A percentile compares a stretch with the other conserved stretches of the same genome.
Conservation (phyloP, 2,113 vertebrate species). For the Climacteris rufus region DNA sequence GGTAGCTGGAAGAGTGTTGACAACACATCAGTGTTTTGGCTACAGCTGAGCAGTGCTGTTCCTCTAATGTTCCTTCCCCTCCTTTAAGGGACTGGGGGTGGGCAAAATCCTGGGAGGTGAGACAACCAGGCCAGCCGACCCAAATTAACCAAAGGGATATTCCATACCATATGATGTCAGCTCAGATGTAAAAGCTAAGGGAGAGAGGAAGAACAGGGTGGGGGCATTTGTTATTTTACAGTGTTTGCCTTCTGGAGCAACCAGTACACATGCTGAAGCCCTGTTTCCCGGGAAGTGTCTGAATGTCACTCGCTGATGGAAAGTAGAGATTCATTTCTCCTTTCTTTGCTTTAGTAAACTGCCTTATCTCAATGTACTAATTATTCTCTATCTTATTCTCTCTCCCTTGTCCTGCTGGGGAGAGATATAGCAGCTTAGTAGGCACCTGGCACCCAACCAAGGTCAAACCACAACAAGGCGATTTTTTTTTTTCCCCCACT, state of each 20-base stretch:
- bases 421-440: fast-evolving
- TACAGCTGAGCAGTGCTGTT: too few relatives aligned
- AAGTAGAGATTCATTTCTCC: not conserved
- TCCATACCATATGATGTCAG: not conserved
- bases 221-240: fast-evolving
- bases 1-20: not conserved
- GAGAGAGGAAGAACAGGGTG: not conserved
- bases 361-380: not conserved
- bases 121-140: too few relatives aligned
- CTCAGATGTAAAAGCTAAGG: not conserved
- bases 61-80: not conserved
- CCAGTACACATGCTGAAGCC: too few relatives aligned
- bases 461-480: not conserved
- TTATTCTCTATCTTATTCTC: not conserved
- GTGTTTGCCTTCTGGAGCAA: not conserved
- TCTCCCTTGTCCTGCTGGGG: not conserved
- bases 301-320: fast-evolving
- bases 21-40: too few relatives aligned
- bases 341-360: not conserved
- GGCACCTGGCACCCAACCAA: not conserved
- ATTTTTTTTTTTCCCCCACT: not conserved
- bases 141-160: not conserved
- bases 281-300: not conserved
- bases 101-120: not conserved
- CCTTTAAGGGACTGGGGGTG: too few relatives aligned